Conservation (phyloP, 2,797 vertebrate species). For the Jordanella pulchra region DNA sequence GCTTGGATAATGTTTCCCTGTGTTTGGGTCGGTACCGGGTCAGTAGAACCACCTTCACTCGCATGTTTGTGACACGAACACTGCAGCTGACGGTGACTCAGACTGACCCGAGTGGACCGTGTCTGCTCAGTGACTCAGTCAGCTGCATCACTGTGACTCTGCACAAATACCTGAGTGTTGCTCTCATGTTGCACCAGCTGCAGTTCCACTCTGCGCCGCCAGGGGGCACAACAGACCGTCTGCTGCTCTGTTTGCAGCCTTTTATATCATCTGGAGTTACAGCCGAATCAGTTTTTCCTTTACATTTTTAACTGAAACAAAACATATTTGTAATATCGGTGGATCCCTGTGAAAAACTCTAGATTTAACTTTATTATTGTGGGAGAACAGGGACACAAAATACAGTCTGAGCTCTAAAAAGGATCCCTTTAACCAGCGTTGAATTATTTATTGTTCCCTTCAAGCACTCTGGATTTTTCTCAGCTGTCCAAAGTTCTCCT, state of each 20-base stretch:
- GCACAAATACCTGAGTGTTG: constrained; percentile 45
- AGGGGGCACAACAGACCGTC: constrained; percentile 26
- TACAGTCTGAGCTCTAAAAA: no score
- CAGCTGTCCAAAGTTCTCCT: neutral
- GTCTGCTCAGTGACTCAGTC: constrained; percentile 35
- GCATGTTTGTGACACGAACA: neutral
- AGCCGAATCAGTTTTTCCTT: neutral
- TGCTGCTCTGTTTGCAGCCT: no score
- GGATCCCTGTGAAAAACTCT: no score
- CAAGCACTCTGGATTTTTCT: neutral
- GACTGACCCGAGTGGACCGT: constrained; percentile 13
- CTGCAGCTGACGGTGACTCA: constrained; percentile 35
- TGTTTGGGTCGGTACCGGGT: neutral
- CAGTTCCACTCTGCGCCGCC: constrained; percentile 23
- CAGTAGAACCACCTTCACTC: neutral
- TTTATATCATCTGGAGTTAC: neutral
- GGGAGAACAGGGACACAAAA: no score
- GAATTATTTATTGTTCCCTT: no score
- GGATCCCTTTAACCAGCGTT: no score
- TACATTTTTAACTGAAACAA: neutral
- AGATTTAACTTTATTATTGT: no score
- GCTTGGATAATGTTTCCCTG: no score
- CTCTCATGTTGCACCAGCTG: constrained; percentile 57
- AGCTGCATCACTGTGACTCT: constrained; percentile 44
- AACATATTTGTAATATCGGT: neutral